Conservation (phyloP, 2,797 vertebrate genomes). For the Danio choprae region DNA sequence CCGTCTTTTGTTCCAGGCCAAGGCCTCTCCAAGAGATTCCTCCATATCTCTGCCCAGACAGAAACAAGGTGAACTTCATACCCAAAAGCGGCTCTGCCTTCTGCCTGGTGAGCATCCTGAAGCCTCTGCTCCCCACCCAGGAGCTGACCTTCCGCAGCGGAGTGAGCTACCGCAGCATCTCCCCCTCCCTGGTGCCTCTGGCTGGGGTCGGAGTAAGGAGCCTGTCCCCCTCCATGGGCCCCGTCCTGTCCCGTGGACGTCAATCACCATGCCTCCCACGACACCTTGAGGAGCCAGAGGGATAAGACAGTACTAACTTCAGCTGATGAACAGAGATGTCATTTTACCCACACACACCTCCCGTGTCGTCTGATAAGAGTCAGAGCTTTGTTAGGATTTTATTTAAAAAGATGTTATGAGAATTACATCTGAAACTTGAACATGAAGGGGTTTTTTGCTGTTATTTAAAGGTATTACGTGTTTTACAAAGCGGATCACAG, state of each 20-base stretch:
- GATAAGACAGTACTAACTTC: slow-evolving; percentile 70
- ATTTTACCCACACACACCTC: slow-evolving; percentile 16
- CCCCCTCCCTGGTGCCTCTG: slow-evolving; percentile 85
- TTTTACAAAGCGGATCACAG: slow-evolving; percentile 14
- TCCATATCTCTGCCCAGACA: slow-evolving; percentile 96
- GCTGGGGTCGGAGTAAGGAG: slow-evolving; percentile 76
- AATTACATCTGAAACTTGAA: slow-evolving; percentile 59
- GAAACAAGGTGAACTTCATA: slow-evolving; percentile 99
- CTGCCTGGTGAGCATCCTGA: slow-evolving; percentile 99
- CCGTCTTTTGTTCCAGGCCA: slow-evolving; percentile 77
- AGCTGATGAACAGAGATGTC: slow-evolving; percentile 36
- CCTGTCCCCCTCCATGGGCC: slow-evolving; percentile 80
- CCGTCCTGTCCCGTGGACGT: slow-evolving; percentile 81
- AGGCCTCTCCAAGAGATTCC: slow-evolving; percentile 94
- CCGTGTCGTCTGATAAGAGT: slow-evolving; percentile 26
- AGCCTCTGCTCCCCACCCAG: slow-evolving; percentile 92
- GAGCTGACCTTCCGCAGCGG: slow-evolving; percentile 91
- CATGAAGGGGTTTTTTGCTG: background rate
- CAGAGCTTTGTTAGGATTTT: slow-evolving; percentile 48
- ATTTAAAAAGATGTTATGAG: slow-evolving; percentile 40
- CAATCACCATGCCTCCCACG: slow-evolving; percentile 84
- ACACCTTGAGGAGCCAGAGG: slow-evolving; percentile 92
- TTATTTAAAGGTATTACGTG: slow-evolving; percentile 3
- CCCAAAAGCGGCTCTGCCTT: slow-evolving; percentile 99
- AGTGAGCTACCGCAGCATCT: slow-evolving; percentile 85